These are phyloP conservation scores for Neodiprion lecontei DNA, from an alignment of 1,140 invertebrate genomes.

Conservation along the genomic window DNA sequence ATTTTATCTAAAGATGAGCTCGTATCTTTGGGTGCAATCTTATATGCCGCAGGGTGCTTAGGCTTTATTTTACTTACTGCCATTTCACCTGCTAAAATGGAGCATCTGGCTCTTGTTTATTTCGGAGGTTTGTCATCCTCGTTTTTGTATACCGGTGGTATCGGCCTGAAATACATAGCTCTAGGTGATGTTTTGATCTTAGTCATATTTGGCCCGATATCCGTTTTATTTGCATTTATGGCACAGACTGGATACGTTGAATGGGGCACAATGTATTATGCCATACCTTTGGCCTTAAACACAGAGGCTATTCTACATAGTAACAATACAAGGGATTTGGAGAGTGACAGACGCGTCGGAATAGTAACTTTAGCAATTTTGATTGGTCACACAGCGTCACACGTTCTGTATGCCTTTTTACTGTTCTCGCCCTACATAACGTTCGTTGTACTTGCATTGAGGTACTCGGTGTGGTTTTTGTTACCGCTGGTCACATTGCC, in stretches of 20 bases:
- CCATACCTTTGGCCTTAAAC: constrained; percentile 91
- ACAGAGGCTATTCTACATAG: constrained; percentile 95
- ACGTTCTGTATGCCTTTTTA: constrained; percentile 89
- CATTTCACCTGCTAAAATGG: constrained; percentile 89
- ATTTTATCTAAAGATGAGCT: constrained; percentile 87
- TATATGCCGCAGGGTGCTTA: constrained; percentile 88
- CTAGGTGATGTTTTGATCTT: constrained; percentile 90
- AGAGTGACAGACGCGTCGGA: constrained; percentile 83
- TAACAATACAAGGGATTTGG: constrained; percentile 92
- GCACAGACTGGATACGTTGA: constrained; percentile 87
- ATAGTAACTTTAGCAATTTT: constrained; percentile 93
- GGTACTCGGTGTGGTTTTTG: constrained; percentile 87
- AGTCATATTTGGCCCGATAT: constrained; percentile 92
- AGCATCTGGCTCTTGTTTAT: constrained; percentile 91
- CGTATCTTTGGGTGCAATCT: constrained; percentile 83
- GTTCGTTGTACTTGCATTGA: constrained; percentile 82
- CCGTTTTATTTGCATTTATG: constrained; percentile 93
- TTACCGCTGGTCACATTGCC: constrained; percentile 87
- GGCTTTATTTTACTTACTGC: constrained; percentile 83
- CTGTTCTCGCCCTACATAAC: constrained; percentile 91
- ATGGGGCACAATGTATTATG: constrained; percentile 89
- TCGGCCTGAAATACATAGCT: constrained; percentile 92
- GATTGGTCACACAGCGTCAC: constrained; percentile 90
- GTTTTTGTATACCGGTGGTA: constrained; percentile 92
- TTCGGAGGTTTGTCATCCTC: constrained; percentile 96